phyloP scores from a whole-genome alignment of 2,888 invertebrate genomes.

The Ommatoiulus sabulosus region DNA sequence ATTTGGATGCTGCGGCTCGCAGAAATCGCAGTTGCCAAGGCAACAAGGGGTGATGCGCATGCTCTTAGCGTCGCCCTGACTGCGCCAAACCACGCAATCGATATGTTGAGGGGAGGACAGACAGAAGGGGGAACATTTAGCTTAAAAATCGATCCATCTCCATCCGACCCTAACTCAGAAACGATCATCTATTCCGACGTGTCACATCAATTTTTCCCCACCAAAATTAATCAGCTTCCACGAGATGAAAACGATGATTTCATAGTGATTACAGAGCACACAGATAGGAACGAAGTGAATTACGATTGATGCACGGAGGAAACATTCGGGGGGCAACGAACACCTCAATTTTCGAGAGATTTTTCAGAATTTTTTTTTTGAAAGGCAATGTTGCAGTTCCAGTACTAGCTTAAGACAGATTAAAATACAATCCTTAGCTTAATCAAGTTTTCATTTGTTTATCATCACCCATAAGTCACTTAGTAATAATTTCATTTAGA shows the following conservation, averaged over 20 bases:
- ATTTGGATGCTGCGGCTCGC: background rate
- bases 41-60: conserved; percentile 12
- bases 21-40: background rate
- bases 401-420: too few species aligned
- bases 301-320: too few species aligned
- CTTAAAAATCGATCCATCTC: background rate
- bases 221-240: background rate
- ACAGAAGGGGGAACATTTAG: background rate
- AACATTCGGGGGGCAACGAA: too few species aligned
- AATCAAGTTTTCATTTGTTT: too few species aligned
- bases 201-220: background rate
- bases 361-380: too few species aligned
- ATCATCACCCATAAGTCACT: too few species aligned
- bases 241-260: background rate
- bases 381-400: too few species aligned
- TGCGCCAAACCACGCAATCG: background rate
- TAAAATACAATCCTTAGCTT: too few species aligned
- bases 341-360: too few species aligned
- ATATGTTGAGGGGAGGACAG: background rate
- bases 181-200: background rate
- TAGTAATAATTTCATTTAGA: too few species aligned
- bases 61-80: background rate
- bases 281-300: too few species aligned
- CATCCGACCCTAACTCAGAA: background rate
- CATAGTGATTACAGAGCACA: background rate